Evolutionary conservation across 2,113 vertebrate genomes (phyloP), one percentile per base, ranked within the genome.

Genomic region (Sinocyclocheilus anshuiensis): DNA sequence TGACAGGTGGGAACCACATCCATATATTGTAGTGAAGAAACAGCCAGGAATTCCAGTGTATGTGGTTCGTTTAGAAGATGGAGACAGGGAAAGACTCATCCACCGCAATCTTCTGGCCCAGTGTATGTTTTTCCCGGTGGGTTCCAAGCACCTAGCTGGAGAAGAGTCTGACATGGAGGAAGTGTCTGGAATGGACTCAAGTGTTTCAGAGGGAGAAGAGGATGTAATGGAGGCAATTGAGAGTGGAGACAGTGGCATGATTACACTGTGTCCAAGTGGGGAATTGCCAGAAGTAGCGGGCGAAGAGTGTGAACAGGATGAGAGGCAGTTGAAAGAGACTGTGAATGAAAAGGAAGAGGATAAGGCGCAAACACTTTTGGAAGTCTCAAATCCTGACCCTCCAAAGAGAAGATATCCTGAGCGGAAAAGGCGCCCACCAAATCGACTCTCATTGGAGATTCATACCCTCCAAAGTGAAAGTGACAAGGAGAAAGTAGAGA

Each of bases 1-100:
- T 71, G 84, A 88, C 6, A 9, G 50, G 11, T 88, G 81, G 87
- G 61, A 86, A 10, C n/a, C 74, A 8, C 16, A 7, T 6, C 81
- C 75, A n/a, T 86, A 88, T 33, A 15, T 84, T 2, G 80, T 86
- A 9, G 50, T 78, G 3, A 86, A 86, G 59, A 83, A 88, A 20
- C 61, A 84, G 48, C 7, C 24, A 16, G 65, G 42, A 6, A 16
- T 16, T 5, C 15, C 15, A 53, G 50, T 53, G 50, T 53, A 53
- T 16, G 50, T 53, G 13, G 16, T 63, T 67, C 4, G 67, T 20
- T 6, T 53, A 1, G 87, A 88, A 59, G 80, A 84, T 83, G 65
- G 83, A n/a, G 65, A 33, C 11, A 69, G 10, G 29, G 65, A 69
- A 69, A 69, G 26, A 22, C 26, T 69, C 11, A 20, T 69, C 11